Percentiles rank a stretch among this genome's conserved stretches.
phyloP scores from a whole-genome alignment of 2,113 vertebrate species.

The Saimiri boliviensis region DNA sequence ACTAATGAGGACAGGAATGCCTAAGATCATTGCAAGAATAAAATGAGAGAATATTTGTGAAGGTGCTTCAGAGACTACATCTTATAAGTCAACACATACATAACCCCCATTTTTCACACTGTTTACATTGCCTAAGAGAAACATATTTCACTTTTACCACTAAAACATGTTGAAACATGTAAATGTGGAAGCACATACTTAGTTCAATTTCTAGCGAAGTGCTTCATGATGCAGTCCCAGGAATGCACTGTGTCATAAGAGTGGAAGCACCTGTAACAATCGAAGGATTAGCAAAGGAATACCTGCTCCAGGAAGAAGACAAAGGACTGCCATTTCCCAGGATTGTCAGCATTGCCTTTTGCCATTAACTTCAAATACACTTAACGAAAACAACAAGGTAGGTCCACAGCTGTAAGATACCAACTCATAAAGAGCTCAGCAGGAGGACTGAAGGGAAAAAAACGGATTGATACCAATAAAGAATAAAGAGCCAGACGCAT shows the following conservation, averaged over 20 bases:
- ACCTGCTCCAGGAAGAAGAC: constrained; percentile 36
- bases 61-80: not conserved
- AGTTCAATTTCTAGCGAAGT: constrained; percentile 33
- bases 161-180: not conserved
- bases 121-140: not conserved
- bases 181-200: not conserved
- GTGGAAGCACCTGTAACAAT: not conserved
- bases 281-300: constrained; percentile 28
- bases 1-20: not conserved
- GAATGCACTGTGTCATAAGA: constrained; percentile 11
- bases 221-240: constrained; percentile 25
- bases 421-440: not conserved
- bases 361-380: constrained; percentile 46
- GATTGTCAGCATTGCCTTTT: not conserved
- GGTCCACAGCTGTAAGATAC: constrained; percentile 16
- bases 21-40: not conserved
- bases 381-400: constrained; percentile 37
- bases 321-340: constrained; percentile 36
- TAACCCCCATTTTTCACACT: not conserved
- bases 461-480: not conserved
- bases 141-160: not conserved
- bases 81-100: not conserved
- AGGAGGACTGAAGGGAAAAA: not conserved
- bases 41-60: not conserved
- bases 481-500: not conserved